Base-by-base conservation (phyloP, 2,888 invertebrate genomes). In the Rambutsinella grinnellia region DNA sequence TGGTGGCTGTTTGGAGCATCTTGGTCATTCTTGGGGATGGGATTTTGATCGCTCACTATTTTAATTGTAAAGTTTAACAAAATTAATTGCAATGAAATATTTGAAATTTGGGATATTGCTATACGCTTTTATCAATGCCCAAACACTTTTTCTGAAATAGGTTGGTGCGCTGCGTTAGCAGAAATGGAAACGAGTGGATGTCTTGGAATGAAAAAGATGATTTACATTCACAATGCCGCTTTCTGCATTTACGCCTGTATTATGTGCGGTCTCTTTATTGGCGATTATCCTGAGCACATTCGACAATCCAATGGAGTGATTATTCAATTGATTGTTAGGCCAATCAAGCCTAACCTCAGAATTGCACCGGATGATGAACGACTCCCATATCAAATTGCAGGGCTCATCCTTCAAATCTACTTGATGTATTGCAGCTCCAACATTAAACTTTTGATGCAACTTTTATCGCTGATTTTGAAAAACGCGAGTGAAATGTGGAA, bases 401-500 rank as follows among this genome's bases (percentile, higher is more conserved):
- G 80, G 5, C 57, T 68, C 2, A n/a, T 68, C 2, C 56, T 78
- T 44, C 70, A 71, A 13, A 27, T 76, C 6, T 80, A 80, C 28
- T 10, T 76, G 2, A 17, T 61, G 2, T 80, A 67, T 28, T 80
- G 76, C 19, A 13, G 56, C 2, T 26, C 53, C 13, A 60, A 68
- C 47, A 46, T 80, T 3, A 72, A 68, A 21, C 51, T 72, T 1
- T 36, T 78, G 1, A 71, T 80, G 56, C 68, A 56, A 24, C 58
- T 78, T n/a, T 21, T 76, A 21, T 60, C 78, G 3, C 15, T 68
- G 2, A 67, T 80, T 36, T 6, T 78, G 56, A 78, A 71, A 49
- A 80, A 80, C 57, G 56, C 72, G 2, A 21, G 62, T 2, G 76
- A 80, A 57, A 76, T 80, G 75, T 80, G 80, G 80, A 80, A 80